Base-by-base conservation (phyloP, 2,113 vertebrate species). In the Baryphthengus martii region DNA sequence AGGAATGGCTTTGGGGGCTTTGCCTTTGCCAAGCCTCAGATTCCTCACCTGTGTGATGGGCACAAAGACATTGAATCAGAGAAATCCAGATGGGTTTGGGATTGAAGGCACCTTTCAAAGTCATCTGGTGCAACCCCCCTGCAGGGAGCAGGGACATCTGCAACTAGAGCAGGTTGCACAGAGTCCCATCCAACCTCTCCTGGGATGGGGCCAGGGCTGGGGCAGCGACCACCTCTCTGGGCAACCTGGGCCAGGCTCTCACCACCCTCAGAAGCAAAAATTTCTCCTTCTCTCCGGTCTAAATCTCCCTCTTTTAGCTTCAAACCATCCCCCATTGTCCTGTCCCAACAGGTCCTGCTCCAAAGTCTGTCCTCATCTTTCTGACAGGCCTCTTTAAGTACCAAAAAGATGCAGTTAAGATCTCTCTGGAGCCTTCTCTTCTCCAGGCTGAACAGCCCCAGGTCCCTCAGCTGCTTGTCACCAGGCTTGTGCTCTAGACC, bases 1-100 rank as follows among this genome's bases (percentile, higher is more conserved):
- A 58, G 49, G 56, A 58, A n/a, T 6, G 29, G 11, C 13, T 75
- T 20, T 10, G 58, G 8, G 49, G 3, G 17, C 5, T 0, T 8
- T 37, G 31, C 42, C 33, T 65, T 39, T 7, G 23, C 31, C 39
- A 31, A 33, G 6, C 37, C 63, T 86, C 79, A 1, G 55, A 40
- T 66, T 76, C 33, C 55, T 42, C 59, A 1, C 18, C 59, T 66
- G 42, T 37, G 28, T 62, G 24, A 37, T 7, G 63, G 70, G 14
- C 17, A 25, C 19, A 63, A 28, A 58, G 28, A 4, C 5, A 1
- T 0, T 19, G 40, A 44, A 65, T 13, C 39, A 40, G 9, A 42
- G 39, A 65, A 63, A 21, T 19, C 13, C 15, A 29, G 28, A 21
- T 6, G 31, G 40, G 63, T 44, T 65, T 65, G 63, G 63, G 13